A percentile compares a stretch with the other conserved stretches of the same genome.
Evolutionary conservation across 2,888 invertebrate genomes (phyloP).

Genomic region (Melanostoma scalare): DNA sequence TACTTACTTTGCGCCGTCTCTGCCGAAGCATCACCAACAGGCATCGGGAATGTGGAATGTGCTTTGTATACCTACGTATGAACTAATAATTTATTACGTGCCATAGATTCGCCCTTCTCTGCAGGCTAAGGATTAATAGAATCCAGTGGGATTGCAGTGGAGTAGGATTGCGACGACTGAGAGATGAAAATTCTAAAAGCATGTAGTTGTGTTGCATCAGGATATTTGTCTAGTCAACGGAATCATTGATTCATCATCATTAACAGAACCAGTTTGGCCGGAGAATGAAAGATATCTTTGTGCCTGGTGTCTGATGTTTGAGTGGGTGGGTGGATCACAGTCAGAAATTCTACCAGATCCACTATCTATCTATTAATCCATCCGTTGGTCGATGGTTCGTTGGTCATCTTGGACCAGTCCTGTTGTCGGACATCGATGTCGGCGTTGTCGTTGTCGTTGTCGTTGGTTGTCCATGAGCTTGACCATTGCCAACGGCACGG

Average conservation of each 20-base stretch:
- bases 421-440: conserved; percentile 13
- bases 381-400: conserved; percentile 11
- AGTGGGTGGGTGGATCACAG: conserved; percentile 64
- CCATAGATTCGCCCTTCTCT: conserved; percentile 62
- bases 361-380: conserved; percentile 58
- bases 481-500: conserved; percentile 37
- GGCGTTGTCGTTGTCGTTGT: conserved; percentile 5
- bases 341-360: conserved; percentile 56
- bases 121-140: conserved; percentile 46
- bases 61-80: conserved; percentile 53
- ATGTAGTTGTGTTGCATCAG: conserved; percentile 39
- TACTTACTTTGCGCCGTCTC: conserved; percentile 16
- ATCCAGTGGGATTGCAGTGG: conserved; percentile 25
- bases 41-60: conserved; percentile 57
- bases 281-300: conserved; percentile 38
- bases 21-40: conserved; percentile 46
- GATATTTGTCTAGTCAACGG: conserved; percentile 73
- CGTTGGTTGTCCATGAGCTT: conserved; percentile 56
- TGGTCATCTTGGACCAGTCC: conserved; percentile 14
- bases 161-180: neutral
- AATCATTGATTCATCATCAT: conserved; percentile 73
- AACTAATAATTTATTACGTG: conserved; percentile 72
- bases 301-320: conserved; percentile 9
- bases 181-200: conserved; percentile 12
- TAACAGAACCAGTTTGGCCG: conserved; percentile 64